Percentiles rank a stretch among this genome's conserved stretches.
These are phyloP conservation scores for Machimus atricapillus DNA, from an alignment of 2,888 invertebrate genomes.

Conservation along the genomic window DNA sequence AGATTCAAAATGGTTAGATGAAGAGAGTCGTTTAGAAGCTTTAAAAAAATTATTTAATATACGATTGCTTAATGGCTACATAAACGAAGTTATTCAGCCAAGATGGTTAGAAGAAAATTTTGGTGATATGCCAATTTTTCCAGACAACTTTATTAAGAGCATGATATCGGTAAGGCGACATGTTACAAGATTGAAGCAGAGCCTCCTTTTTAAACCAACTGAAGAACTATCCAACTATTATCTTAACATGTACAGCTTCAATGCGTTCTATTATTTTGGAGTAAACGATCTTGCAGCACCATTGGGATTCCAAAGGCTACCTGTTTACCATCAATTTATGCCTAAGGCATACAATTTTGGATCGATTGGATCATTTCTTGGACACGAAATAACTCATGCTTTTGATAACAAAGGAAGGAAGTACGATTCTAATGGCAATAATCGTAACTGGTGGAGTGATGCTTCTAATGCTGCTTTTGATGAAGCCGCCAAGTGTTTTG, in stretches of 20 bases:
- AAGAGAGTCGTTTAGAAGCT: conserved; percentile 14
- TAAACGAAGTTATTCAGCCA: not conserved
- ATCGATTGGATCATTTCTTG: conserved; percentile 85
- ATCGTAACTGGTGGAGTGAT: conserved; percentile 21
- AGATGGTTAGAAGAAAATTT: conserved; percentile 3
- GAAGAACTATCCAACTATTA: not conserved
- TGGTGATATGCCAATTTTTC: not conserved
- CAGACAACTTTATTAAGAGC: conserved; percentile 4
- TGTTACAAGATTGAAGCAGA: not conserved
- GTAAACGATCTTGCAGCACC: not conserved
- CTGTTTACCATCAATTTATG: conserved; percentile 52
- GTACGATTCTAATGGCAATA: conserved; percentile 70
- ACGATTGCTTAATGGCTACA: conserved; percentile 10
- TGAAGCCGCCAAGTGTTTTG: conserved; percentile 13
- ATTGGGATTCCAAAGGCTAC: not conserved
- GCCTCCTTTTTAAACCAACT: not conserved
- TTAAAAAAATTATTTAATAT: conserved; percentile 15
- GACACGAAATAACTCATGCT: conserved; percentile 86
- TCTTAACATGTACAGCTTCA: not conserved
- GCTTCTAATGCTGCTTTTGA: not conserved
- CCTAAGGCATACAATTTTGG: conserved; percentile 88
- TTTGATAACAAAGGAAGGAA: conserved; percentile 85
- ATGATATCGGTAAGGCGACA: not conserved
- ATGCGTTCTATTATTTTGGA: conserved; percentile 13
- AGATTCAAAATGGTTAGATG: conserved; percentile 29